A percentile compares a stretch with the other conserved stretches of the same genome.
These are phyloP conservation scores for Ibidorhyncha struthersii DNA, from an alignment of 2,113 vertebrate species.

Conservation along the genomic window DNA sequence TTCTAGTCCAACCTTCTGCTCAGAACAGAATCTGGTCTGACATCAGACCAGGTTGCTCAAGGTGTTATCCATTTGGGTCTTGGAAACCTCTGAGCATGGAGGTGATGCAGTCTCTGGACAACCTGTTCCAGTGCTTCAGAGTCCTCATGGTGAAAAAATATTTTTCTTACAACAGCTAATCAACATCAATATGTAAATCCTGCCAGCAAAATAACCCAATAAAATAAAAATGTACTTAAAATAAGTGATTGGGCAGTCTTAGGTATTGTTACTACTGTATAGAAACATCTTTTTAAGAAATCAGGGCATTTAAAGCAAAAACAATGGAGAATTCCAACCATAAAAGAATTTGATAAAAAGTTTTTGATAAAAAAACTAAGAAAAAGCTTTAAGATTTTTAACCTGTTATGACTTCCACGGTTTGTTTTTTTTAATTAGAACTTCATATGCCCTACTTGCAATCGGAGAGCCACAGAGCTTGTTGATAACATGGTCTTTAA, in stretches of 20 bases:
- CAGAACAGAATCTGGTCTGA: neutral
- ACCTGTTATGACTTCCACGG: neutral
- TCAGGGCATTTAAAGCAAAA: neutral
- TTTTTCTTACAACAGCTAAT: neutral
- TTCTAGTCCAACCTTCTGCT: neutral
- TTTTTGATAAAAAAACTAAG: too few relatives aligned
- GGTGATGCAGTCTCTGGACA: rapidly evolving
- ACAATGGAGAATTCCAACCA: neutral
- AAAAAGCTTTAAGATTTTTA: neutral
- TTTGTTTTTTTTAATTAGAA: slow-evolving; percentile 32
- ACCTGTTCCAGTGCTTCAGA: neutral
- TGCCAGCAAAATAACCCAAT: neutral
- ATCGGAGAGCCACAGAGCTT: slow-evolving; percentile 41
- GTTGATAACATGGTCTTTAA: slow-evolving; percentile 58
- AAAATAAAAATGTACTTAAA: neutral
- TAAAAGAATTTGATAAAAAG: neutral
- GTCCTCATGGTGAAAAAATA: neutral
- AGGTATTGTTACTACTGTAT: neutral
- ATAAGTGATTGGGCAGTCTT: rapidly evolving
- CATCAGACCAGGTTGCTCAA: neutral
- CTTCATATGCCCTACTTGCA: slow-evolving; percentile 40
- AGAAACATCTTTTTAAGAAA: neutral
- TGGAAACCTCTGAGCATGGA: neutral
- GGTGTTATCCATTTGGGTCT: rapidly evolving
- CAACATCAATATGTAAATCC: neutral